Percentiles rank a stretch among this genome's conserved stretches.
Conservation (phyloP, 2,797 vertebrate species). For the Eospalax fontanierii region DNA sequence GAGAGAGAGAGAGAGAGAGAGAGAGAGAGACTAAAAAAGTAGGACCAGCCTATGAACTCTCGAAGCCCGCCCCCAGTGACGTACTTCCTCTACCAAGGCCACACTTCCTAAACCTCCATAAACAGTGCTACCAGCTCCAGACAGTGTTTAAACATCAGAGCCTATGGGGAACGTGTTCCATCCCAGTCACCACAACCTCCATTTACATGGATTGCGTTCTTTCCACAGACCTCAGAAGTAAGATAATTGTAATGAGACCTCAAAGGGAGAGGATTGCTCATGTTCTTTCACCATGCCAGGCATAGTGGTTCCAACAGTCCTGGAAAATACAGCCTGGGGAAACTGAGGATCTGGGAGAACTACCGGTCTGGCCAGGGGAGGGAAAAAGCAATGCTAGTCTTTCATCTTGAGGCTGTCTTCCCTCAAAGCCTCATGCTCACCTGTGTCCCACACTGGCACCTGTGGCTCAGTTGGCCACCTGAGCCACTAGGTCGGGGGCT, state of each 20-base stretch:
- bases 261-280: not conserved
- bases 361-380: not conserved
- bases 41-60: no score
- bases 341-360: constrained; percentile 17
- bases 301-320: not conserved
- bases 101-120: no score
- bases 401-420: constrained; percentile 25
- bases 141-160: no score
- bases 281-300: not conserved
- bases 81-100: no score
- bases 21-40: no score
- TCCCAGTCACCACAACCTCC: no score
- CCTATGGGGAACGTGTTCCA: no score
- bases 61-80: no score
- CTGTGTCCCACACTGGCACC: not conserved
- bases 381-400: not conserved
- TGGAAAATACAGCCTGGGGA: not conserved
- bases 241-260: constrained; percentile 43
- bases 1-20: no score
- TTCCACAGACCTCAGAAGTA: not conserved
- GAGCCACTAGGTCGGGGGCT: not conserved
- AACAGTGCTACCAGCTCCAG: no score
- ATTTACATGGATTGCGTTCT: not conserved
- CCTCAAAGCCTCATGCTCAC: not conserved
- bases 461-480: not conserved